Evolutionary conservation across 2,888 invertebrate genomes (phyloP).

Genomic region (Leucoptera coffeella): DNA sequence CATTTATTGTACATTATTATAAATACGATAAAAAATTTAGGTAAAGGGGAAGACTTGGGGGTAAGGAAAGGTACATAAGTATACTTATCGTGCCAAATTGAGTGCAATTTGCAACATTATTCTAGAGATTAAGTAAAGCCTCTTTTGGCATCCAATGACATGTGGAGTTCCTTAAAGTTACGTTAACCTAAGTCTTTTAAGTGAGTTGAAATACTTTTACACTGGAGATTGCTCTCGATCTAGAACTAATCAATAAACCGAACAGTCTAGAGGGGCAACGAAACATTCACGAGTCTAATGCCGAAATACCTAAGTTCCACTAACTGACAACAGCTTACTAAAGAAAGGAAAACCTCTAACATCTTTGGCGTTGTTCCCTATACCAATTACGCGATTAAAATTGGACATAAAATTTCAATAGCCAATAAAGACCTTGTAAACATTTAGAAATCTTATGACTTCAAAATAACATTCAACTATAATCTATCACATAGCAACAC

Average conservation of each 20-base stretch:
- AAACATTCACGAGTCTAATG: too few species aligned
- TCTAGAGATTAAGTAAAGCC: too few species aligned
- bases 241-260: conserved; percentile 41
- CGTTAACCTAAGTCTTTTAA: conserved; percentile 17
- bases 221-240: conserved; percentile 33
- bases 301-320: too few species aligned
- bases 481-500: conserved; percentile 49
- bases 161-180: too few species aligned
- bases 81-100: too few species aligned
- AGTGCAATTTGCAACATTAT: too few species aligned
- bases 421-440: conserved; percentile 35
- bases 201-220: conserved; percentile 28
- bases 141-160: too few species aligned
- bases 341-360: conserved; percentile 56
- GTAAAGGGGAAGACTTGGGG: conserved; percentile 44
- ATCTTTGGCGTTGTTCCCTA: conserved; percentile 83
- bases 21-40: too few species aligned
- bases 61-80: too few species aligned
- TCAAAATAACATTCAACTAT: conserved; percentile 35
- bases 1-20: too few species aligned
- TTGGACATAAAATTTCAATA: conserved; percentile 28
- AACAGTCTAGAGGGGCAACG: conserved; percentile 53
- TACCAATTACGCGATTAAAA: conserved; percentile 61
- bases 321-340: too few species aligned
- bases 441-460: conserved; percentile 36